These are phyloP conservation scores for Epinotia bilunana DNA, from an alignment of 2,888 invertebrate genomes.

Conservation along the genomic window DNA sequence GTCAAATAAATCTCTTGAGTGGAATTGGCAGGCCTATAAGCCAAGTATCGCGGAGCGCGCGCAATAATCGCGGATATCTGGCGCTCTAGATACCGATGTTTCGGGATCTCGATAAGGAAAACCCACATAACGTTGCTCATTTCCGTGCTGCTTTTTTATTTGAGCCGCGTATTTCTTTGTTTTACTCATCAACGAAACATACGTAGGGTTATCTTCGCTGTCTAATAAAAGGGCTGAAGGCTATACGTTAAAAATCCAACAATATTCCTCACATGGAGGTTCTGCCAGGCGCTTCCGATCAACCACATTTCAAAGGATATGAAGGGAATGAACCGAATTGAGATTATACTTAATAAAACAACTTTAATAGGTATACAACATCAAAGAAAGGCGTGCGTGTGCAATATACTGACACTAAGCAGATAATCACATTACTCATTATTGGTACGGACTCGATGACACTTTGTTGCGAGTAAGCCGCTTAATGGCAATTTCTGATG, in stretches of 20 bases:
- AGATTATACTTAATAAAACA: not conserved
- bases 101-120: slow-evolving; percentile 30
- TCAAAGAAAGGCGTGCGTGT: slow-evolving; percentile 1
- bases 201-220: too few species aligned
- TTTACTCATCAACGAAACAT: not conserved
- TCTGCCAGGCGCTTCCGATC: too few species aligned
- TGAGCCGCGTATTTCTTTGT: not conserved
- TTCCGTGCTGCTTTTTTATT: slow-evolving; percentile 21
- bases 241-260: too few species aligned
- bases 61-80: slow-evolving; percentile 38
- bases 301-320: not conserved
- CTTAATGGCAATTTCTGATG: not conserved
- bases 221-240: too few species aligned
- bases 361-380: not conserved
- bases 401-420: slow-evolving; percentile 5
- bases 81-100: slow-evolving; percentile 18
- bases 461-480: slow-evolving; percentile 7
- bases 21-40: slow-evolving; percentile 7
- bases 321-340: not conserved
- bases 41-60: slow-evolving; percentile 9
- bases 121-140: slow-evolving; percentile 22
- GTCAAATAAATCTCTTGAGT: not conserved
- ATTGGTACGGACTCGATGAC: not conserved
- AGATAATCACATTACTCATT: slow-evolving; percentile 5
- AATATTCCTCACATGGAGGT: too few species aligned